phyloP scores from a whole-genome alignment of 2,888 invertebrate species.

The Zygaena filipendulae region DNA sequence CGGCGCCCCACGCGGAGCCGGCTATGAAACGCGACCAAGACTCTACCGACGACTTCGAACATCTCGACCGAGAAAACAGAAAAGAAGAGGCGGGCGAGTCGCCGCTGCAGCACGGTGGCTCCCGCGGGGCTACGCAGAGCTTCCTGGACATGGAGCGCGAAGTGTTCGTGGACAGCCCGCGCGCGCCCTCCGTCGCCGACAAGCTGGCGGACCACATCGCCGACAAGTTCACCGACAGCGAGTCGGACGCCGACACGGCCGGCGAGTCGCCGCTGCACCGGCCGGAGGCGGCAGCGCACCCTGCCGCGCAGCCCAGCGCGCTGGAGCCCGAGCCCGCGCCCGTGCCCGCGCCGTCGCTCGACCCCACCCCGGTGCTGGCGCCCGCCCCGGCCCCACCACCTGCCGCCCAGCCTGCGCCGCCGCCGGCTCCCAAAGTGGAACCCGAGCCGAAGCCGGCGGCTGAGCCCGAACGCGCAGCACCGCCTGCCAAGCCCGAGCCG shows the following conservation, averaged over 20 bases:
- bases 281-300: slow-evolving; percentile 31
- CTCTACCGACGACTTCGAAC: slow-evolving; percentile 80
- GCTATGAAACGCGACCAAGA: slow-evolving; percentile 71
- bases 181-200: slow-evolving; percentile 42
- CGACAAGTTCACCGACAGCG: slow-evolving; percentile 70
- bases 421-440: slow-evolving; percentile 8
- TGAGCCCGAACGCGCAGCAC: slow-evolving; percentile 18
- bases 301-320: slow-evolving; percentile 21
- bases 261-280: slow-evolving; percentile 57
- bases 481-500: slow-evolving; percentile 17
- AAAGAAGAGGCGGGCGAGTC: slow-evolving; percentile 38
- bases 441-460: slow-evolving; percentile 19
- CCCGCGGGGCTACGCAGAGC: slow-evolving; percentile 41
- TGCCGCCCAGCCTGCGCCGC: slow-evolving; percentile 10
- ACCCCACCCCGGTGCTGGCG: slow-evolving; percentile 18
- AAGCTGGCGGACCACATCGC: slow-evolving; percentile 48
- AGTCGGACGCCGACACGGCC: slow-evolving; percentile 61
- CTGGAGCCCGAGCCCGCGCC: slow-evolving; percentile 23
- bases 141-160: slow-evolving; percentile 63
- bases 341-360: slow-evolving; percentile 13
- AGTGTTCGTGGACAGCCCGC: slow-evolving; percentile 41
- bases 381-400: slow-evolving; percentile 19
- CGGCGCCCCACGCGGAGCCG: slow-evolving; percentile 19
- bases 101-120: slow-evolving; percentile 28
- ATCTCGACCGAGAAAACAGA: slow-evolving; percentile 71